Evolutionary conservation across 2,888 invertebrate genomes (phyloP).

Genomic region (Hyles lineata): DNA sequence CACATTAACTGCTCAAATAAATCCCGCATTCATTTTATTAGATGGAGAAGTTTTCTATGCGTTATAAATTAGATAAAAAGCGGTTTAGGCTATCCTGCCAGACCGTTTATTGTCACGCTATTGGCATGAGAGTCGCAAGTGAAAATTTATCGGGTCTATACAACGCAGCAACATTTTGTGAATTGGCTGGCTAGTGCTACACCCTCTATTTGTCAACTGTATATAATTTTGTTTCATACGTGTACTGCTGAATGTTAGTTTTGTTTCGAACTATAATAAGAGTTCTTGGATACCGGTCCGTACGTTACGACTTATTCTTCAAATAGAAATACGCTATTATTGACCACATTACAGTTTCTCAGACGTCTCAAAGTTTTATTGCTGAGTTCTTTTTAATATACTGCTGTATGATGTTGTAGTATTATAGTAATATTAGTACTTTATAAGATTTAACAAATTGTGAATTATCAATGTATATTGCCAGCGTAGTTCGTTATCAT

Average conservation of each 20-base stretch:
- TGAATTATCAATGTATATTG: no score
- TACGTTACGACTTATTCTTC: constrained; percentile 17
- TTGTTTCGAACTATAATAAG: constrained; percentile 49
- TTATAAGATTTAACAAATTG: no score
- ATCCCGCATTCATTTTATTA: constrained; percentile 23
- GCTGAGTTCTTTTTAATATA: neutral
- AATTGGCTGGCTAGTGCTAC: constrained; percentile 58
- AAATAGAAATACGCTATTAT: constrained; percentile 13
- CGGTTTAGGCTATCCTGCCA: constrained; percentile 47
- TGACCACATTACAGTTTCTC: constrained; percentile 7
- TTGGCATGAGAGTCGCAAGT: constrained; percentile 57
- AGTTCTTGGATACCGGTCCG: constrained; percentile 2
- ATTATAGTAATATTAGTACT: no score
- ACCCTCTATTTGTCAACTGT: constrained; percentile 67
- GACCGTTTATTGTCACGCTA: constrained; percentile 57
- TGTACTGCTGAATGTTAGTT: constrained; percentile 40
- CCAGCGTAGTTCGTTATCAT: no score
- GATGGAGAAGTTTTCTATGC: constrained; percentile 16
- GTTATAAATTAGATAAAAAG: constrained; percentile 41
- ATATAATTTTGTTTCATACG: constrained; percentile 62
- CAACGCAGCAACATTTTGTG: constrained; percentile 62
- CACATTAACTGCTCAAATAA: constrained; percentile 13
- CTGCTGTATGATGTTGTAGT: neutral
- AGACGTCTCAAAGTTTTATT: neutral
- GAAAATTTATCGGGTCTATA: constrained; percentile 63